A percentile compares a stretch with the other conserved stretches of the same genome.
These are phyloP conservation scores for Rhopalosiphum maidis DNA, from an alignment of 1,140 invertebrate species.

Conservation along the genomic window DNA sequence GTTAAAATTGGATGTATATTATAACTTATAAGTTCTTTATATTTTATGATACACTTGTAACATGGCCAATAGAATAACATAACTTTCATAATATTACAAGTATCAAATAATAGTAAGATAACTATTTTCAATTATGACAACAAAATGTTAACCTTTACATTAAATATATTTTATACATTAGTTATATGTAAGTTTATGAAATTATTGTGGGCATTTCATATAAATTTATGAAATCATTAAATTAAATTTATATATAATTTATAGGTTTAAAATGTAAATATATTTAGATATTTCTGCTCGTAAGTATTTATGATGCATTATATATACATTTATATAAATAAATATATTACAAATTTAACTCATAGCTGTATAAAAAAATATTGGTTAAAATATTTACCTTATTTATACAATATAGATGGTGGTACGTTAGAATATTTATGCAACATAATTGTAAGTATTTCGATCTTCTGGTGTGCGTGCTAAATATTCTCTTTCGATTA, in stretches of 20 bases:
- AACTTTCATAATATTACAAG: background rate
- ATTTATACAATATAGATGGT: background rate
- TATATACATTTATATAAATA: too few relatives aligned
- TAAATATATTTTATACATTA: too few relatives aligned
- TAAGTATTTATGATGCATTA: background rate
- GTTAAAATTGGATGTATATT: background rate
- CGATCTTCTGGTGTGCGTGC: constrained; percentile 94
- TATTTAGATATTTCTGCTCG: background rate
- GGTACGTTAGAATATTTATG: background rate
- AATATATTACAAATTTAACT: too few relatives aligned
- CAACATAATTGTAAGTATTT: constrained; percentile 55
- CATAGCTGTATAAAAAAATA: too few relatives aligned
- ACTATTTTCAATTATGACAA: too few relatives aligned
- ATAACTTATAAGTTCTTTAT: too few relatives aligned
- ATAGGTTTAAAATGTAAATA: background rate
- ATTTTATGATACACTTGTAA: background rate
- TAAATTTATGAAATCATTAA: background rate
- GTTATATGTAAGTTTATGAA: background rate
- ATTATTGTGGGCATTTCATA: background rate
- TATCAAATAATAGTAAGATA: background rate
- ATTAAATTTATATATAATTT: background rate
- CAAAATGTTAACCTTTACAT: too few relatives aligned
- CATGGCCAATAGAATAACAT: background rate
- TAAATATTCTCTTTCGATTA: constrained; percentile 98
- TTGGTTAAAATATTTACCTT: constrained; percentile 28